Base-by-base conservation (phyloP, 2,888 invertebrate species). In the Chaitophorus viminalis region DNA sequence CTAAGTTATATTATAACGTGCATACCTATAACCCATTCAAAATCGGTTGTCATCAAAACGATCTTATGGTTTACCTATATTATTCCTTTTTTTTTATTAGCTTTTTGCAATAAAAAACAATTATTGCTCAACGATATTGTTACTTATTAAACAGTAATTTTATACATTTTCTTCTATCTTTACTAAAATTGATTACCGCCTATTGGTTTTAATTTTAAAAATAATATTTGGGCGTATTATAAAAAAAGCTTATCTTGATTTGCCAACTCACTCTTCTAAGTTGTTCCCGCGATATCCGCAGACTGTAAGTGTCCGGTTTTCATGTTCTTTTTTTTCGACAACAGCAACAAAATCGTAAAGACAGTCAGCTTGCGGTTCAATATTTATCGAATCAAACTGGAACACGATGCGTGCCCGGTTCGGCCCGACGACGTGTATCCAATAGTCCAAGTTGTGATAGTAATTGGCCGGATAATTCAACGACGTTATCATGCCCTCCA, bases 311-410 rank as follows among this genome's bases (percentile, higher is more conserved):
- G 82, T 76, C 21, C 82, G 39, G 68, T 88, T 79, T 18, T 77
- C 68, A 18, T 31, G 82, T 9, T n/a, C 70, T n/a, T 75, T 88
- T 11, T 21, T 36, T 68, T 83, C 88, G 25, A 72, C 33, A 25
- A 83, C 82, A 8, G 77, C 33, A 72, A 96, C 93, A 91, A 93
- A 96, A 91, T 96, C 96, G 91, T 96, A 96, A 3, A 96, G 93
- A 90, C 96, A 96, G 90, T 96, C 94, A 89, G 94, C 93, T 92
- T 96, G 96, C 86, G 93, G 92, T 91, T 96, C 96, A 89, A 96
- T 91, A 91, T 96, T 95, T 81, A 96, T 93, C 90, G 93, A 93
- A 78, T 93, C 92, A 91, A 95, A 95, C 90, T 94, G 93, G 87
- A 96, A 92, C 8, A 96, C 94, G 8, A 96, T 92, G 82, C 95